phyloP scores from a whole-genome alignment of 2,797 vertebrate genomes.

The Tokudaia muenninki region DNA sequence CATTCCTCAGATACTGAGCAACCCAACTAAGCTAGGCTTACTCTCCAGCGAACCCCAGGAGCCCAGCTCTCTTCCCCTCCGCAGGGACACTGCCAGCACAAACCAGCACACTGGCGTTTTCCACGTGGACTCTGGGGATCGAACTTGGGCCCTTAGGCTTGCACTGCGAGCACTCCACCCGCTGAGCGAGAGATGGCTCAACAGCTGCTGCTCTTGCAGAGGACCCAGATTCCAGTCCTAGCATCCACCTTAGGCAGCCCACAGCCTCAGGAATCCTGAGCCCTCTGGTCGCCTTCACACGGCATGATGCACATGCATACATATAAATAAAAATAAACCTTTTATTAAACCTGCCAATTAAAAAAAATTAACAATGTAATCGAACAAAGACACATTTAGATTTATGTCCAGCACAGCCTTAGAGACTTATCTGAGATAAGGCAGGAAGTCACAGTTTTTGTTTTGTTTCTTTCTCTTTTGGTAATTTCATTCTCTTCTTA shows the following conservation, averaged over 20 bases:
- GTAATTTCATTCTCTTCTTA: not conserved
- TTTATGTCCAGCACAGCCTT: not conserved
- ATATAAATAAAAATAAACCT: not conserved
- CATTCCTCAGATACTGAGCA: not conserved
- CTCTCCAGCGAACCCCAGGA: not conserved
- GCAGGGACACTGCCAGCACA: not conserved
- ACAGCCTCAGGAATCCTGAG: not conserved
- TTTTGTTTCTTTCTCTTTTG: not conserved
- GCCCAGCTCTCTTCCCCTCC: not conserved
- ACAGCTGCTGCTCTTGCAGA: not conserved
- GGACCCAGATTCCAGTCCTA: not conserved
- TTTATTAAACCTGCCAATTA: not conserved
- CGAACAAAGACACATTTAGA: not conserved
- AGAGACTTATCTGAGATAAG: not conserved
- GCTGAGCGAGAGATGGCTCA: not conserved
- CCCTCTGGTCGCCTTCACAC: not conserved
- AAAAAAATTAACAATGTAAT: not conserved
- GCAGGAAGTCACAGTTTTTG: not conserved
- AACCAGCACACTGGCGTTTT: not conserved
- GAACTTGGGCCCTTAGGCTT: not conserved
- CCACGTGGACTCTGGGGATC: not conserved
- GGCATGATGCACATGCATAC: not conserved
- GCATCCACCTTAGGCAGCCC: not conserved
- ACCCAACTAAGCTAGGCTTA: not conserved
- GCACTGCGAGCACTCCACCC: not conserved